Evolutionary conservation across 2,888 invertebrate genomes (phyloP).

Genomic region (Omphaloscelis lunosa): DNA sequence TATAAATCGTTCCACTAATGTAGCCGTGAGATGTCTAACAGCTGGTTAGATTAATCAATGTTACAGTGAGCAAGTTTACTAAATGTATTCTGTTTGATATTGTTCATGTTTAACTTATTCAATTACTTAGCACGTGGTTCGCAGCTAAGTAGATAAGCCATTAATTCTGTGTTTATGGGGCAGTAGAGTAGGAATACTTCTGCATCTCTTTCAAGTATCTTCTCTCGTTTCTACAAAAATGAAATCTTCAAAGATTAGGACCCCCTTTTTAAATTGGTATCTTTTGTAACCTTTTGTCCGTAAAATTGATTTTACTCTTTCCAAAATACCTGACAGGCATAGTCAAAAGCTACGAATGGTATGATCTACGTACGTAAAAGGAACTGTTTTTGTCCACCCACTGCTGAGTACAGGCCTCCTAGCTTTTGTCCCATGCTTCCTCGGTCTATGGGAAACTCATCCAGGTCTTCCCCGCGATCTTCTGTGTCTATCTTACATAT

Average conservation of each 20-base stretch:
- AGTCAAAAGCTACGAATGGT: background rate
- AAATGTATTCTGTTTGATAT: conserved; percentile 49
- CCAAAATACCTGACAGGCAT: background rate
- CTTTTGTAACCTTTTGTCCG: background rate
- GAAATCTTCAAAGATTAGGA: background rate
- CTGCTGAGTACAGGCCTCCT: too few relatives aligned
- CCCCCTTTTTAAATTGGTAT: background rate
- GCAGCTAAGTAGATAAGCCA: conserved; percentile 23
- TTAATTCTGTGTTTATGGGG: background rate
- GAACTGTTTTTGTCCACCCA: background rate
- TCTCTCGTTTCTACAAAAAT: background rate
- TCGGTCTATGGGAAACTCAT: background rate
- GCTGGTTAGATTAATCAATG: conserved; percentile 43
- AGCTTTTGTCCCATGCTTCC: too few relatives aligned
- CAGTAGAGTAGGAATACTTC: background rate
- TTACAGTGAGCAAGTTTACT: conserved; percentile 43
- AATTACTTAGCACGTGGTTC: conserved; percentile 47
- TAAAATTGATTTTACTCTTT: background rate
- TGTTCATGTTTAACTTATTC: conserved; percentile 49
- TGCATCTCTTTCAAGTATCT: background rate
- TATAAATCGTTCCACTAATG: conserved; percentile 16
- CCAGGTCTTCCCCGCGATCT: background rate
- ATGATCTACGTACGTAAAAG: background rate
- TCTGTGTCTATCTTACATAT: background rate
- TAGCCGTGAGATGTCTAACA: conserved; percentile 36